Conservation (phyloP, 2,113 vertebrate genomes). For the Catagonus wagneri region DNA sequence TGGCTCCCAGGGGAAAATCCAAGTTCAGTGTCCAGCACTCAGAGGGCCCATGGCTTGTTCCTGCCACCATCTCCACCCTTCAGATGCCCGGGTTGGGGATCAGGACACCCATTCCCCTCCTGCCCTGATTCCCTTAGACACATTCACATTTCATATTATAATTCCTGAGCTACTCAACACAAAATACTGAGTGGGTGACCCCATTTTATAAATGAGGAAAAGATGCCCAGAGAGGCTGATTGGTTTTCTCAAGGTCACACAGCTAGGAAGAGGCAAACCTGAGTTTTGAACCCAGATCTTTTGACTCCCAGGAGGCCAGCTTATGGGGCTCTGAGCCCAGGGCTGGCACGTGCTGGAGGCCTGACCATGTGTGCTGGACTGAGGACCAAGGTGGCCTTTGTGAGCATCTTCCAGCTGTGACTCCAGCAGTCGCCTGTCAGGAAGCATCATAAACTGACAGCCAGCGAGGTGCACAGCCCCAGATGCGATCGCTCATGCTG, state of each 20-base stretch:
- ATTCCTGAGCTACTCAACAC: background rate
- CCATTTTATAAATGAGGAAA: background rate
- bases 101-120: background rate
- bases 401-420: too few species aligned
- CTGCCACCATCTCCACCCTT: fast-evolving
- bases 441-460: slow-evolving; percentile 47
- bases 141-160: background rate
- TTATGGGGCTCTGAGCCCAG: too few species aligned
- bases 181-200: background rate
- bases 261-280: background rate
- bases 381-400: fast-evolving
- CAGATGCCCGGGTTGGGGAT: too few species aligned
- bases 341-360: fast-evolving
- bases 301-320: fast-evolving
- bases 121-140: fast-evolving
- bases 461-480: background rate
- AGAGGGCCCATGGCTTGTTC: background rate
- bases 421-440: background rate
- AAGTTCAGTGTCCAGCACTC: background rate
- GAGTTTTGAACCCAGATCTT: background rate
- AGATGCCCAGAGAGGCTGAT: background rate
- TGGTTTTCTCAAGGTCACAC: background rate
- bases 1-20: background rate
- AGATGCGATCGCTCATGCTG: background rate
- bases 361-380: too few species aligned